These are phyloP conservation scores for Hemicordylus capensis DNA, from an alignment of 2,113 vertebrate genomes.

Conservation along the genomic window DNA sequence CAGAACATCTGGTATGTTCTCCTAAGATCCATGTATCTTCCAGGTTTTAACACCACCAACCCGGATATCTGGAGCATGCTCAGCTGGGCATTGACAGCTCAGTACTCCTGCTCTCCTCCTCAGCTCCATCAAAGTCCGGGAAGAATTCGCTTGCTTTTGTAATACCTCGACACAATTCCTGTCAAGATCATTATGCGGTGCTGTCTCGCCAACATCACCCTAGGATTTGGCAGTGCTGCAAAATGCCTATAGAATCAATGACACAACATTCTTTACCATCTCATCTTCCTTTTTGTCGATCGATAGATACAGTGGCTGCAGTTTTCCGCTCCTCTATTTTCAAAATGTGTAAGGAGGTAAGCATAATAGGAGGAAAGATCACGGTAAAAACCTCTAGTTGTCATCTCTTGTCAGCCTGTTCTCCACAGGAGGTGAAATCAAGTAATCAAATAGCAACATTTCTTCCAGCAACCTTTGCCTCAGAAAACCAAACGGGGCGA, in stretches of 20 bases:
- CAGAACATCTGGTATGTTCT: no score
- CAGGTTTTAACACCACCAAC: no score
- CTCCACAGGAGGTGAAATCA: background rate
- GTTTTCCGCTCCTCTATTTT: slow-evolving; percentile 25
- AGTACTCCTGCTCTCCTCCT: background rate
- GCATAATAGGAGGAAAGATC: slow-evolving; percentile 6
- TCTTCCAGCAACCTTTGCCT: slow-evolving; percentile 19
- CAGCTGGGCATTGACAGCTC: no score
- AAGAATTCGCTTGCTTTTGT: background rate
- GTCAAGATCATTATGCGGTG: background rate
- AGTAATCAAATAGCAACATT: slow-evolving; percentile 31
- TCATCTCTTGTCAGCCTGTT: slow-evolving; percentile 37
- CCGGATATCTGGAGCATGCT: no score
- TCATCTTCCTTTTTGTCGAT: background rate
- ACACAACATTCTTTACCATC: background rate
- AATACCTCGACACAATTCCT: background rate
- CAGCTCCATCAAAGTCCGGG: background rate
- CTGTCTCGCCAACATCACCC: background rate
- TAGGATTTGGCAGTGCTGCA: background rate
- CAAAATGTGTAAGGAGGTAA: slow-evolving; percentile 26
- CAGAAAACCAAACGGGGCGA: background rate
- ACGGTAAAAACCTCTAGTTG: background rate
- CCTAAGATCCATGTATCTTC: no score
- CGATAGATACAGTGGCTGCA: background rate
- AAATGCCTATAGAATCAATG: slow-evolving; percentile 18